A percentile compares a stretch with the other conserved stretches of the same genome.
Conservation (phyloP, 2,888 invertebrate genomes). For the Colostygia pectinataria region DNA sequence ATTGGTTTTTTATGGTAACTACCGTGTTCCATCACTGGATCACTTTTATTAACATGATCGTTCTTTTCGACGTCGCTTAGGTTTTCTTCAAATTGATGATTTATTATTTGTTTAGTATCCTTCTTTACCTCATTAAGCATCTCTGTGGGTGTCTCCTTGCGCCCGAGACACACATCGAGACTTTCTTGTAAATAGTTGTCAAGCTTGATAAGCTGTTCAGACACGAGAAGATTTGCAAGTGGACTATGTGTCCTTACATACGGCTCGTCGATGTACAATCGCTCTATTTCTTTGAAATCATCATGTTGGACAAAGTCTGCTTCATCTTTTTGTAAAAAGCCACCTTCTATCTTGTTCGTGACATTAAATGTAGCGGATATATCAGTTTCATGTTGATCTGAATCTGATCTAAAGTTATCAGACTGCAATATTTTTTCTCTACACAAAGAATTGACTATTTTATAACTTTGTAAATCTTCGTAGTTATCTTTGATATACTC, state of each 20-base stretch:
- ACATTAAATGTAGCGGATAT: conserved; percentile 35
- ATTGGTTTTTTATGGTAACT: conserved; percentile 30
- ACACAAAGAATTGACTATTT: conserved; percentile 71
- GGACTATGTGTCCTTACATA: conserved; percentile 57
- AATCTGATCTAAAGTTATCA: conserved; percentile 23
- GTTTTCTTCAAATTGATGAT: conserved; percentile 34
- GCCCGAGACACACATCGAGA: conserved; percentile 61
- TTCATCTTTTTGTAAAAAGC: conserved; percentile 2
- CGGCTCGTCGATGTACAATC: conserved; percentile 34
- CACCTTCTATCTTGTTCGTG: conserved; percentile 10
- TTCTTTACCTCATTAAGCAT: conserved; percentile 11
- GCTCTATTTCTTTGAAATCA: conserved; percentile 17
- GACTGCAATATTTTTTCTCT: conserved; percentile 58
- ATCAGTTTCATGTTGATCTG: conserved; percentile 8
- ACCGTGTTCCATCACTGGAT: conserved; percentile 18
- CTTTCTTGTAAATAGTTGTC: conserved; percentile 73
- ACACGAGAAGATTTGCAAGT: conserved; percentile 60
- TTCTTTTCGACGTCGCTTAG: conserved; percentile 19
- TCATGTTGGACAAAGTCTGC: conserved; percentile 9
- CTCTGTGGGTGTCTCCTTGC: conserved; percentile 27
- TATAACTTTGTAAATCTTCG: conserved; percentile 74
- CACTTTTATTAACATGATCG: conserved; percentile 24
- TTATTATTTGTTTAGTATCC: conserved; percentile 17
- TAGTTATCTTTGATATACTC: conserved; percentile 56
- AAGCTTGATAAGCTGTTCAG: conserved; percentile 72